Conservation (phyloP, 2,113 vertebrate genomes). For the Aplodontia rufa region DNA sequence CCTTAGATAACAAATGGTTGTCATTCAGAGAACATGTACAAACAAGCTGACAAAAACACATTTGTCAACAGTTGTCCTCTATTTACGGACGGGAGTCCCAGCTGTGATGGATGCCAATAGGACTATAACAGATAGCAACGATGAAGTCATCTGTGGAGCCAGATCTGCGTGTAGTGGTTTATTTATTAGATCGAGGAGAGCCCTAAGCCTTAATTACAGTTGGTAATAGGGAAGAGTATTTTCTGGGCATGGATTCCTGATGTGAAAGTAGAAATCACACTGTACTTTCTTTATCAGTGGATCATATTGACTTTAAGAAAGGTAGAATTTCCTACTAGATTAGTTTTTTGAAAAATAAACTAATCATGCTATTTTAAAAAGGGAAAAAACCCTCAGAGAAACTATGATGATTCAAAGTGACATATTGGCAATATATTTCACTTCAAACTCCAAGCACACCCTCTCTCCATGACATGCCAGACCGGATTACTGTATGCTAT, state of each 20-base stretch:
- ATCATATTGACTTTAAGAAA: background rate
- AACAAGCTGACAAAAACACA: background rate
- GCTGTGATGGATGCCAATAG: background rate
- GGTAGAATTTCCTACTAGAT: background rate
- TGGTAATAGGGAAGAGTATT: background rate
- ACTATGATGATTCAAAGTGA: background rate
- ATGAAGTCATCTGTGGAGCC: background rate
- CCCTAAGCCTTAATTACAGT: background rate
- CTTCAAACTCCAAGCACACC: background rate
- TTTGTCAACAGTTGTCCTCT: background rate
- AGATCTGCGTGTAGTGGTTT: background rate
- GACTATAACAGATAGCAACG: background rate
- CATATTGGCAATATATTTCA: background rate
- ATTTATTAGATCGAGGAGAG: background rate
- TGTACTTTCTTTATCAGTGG: background rate
- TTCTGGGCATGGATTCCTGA: background rate
- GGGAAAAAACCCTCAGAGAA: background rate
- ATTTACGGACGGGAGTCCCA: background rate
- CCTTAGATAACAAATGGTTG: background rate
- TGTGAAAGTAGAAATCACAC: conserved; percentile 7
- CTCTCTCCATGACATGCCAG: background rate
- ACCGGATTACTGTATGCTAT: background rate
- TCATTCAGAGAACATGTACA: background rate
- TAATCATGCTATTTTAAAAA: background rate
- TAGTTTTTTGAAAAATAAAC: background rate